Evolutionary conservation across 2,888 invertebrate species (phyloP).

Genomic region (Perizoma affinitatum): DNA sequence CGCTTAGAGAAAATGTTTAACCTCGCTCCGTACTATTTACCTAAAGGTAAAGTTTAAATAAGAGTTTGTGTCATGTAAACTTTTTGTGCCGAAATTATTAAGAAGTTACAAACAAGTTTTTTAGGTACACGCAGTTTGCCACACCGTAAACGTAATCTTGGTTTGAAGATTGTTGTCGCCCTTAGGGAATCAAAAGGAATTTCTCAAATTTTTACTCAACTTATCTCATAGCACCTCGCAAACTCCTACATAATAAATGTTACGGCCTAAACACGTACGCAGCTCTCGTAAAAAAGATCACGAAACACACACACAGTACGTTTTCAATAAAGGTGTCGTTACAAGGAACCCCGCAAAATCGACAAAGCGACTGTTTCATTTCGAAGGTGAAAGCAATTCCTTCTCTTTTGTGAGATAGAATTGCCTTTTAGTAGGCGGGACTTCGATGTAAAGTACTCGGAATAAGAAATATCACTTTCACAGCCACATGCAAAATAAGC

Average conservation of each 20-base stretch:
- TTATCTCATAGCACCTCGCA: constrained; percentile 32
- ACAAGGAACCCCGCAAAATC: constrained; percentile 67
- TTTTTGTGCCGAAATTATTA: constrained; percentile 42
- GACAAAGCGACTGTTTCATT: constrained; percentile 76
- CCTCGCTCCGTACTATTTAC: constrained; percentile 52
- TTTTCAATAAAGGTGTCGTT: constrained; percentile 73
- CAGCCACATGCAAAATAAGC: constrained; percentile 42
- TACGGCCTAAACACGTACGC: constrained; percentile 46
- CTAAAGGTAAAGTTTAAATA: constrained; percentile 48
- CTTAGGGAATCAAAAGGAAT: constrained; percentile 19
- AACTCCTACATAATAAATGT: constrained; percentile 46
- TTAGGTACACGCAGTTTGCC: constrained; percentile 16
- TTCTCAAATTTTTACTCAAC: constrained; percentile 23
- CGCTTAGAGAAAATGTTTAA: constrained; percentile 48
- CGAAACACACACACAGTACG: constrained; percentile 61
- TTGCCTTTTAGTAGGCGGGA: constrained; percentile 70
- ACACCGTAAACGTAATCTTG: constrained; percentile 24
- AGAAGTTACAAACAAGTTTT: constrained; percentile 27
- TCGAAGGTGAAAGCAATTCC: constrained; percentile 72
- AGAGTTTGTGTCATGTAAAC: constrained; percentile 48
- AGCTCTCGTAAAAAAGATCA: constrained; percentile 55
- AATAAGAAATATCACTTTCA: constrained; percentile 55
- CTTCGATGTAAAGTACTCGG: constrained; percentile 61
- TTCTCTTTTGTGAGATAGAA: constrained; percentile 71
- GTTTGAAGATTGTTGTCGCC: constrained; percentile 26